A percentile compares a stretch with the other conserved stretches of the same genome.
Conservation (phyloP, 2,113 vertebrate species). For the Apistogramma diplotaenia region DNA sequence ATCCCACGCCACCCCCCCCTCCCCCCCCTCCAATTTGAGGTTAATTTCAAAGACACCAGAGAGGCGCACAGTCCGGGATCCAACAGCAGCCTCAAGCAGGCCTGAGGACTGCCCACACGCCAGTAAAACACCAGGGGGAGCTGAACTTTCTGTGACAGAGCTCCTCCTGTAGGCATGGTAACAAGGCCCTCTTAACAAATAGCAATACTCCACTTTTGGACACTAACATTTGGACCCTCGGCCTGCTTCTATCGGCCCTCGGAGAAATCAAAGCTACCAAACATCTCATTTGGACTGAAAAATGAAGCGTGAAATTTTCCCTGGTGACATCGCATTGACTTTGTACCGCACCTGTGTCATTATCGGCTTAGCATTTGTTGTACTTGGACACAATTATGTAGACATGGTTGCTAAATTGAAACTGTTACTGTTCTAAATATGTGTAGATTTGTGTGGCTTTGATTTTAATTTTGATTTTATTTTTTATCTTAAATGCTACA, state of each 20-base stretch:
- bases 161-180: background rate
- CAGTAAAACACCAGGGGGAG: background rate
- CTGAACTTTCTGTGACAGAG: background rate
- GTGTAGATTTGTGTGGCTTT: constrained; percentile 89
- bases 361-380: constrained; percentile 78
- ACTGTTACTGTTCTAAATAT: constrained; percentile 89
- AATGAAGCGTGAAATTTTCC: background rate
- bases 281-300: constrained; percentile 4
- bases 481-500: constrained; percentile 90
- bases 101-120: background rate
- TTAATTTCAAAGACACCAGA: constrained; percentile 3
- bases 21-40: background rate
- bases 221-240: background rate
- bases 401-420: constrained; percentile 87
- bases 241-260: background rate
- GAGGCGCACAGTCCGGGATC: constrained; percentile 4
- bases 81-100: constrained; percentile 6
- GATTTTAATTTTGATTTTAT: constrained; percentile 81
- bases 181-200: background rate
- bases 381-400: constrained; percentile 85
- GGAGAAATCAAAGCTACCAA: background rate
- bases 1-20: background rate
- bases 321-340: background rate
- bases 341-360: constrained; percentile 85
- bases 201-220: background rate